Base-by-base conservation (phyloP, 2,888 invertebrate genomes). In the Cheilosia scutellata region DNA sequence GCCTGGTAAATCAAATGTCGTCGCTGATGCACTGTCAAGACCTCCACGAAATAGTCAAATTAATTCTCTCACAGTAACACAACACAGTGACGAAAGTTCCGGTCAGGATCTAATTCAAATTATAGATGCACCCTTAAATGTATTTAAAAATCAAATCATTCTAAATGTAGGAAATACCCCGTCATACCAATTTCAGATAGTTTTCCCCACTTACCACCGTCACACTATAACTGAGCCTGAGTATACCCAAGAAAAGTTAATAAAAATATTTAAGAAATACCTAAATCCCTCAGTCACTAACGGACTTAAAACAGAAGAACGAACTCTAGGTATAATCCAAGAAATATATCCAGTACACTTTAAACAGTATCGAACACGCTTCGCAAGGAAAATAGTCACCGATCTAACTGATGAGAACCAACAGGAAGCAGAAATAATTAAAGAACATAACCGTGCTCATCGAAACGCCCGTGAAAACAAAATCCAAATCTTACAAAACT, bases 11-110 rank as follows among this genome's bases (percentile, higher is more conserved):
- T 51, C 82, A 0, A 87, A 87, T 9, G 51, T 79, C 2, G 79
- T 87, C 5, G 82, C 78, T 1, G 78, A 87, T 16, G 58, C 78
- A 3, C 68, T 87, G 1, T 82, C 70, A 25, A 62, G 78, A 63
- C 65, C 42, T n/a, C n/a, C n/a, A n/a, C n/a, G n/a, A n/a, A n/a
- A n/a, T n/a, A n/a, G n/a, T n/a, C n/a, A n/a, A n/a, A n/a, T n/a
- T n/a, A n/a, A n/a, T n/a, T n/a, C n/a, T n/a, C n/a, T n/a, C n/a
- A n/a, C n/a, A n/a, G n/a, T n/a, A n/a, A n/a, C n/a, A n/a, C n/a
- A n/a, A n/a, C n/a, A n/a, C n/a, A n/a, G n/a, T n/a, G n/a, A n/a
- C n/a, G n/a, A n/a, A n/a, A n/a, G n/a, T n/a, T n/a, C n/a, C n/a
- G n/a, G n/a, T n/a, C n/a, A n/a, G n/a, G n/a, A n/a, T n/a, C n/a